These are phyloP conservation scores for Polypterus senegalus DNA, from an alignment of 2,113 vertebrate genomes.

Conservation along the genomic window DNA sequence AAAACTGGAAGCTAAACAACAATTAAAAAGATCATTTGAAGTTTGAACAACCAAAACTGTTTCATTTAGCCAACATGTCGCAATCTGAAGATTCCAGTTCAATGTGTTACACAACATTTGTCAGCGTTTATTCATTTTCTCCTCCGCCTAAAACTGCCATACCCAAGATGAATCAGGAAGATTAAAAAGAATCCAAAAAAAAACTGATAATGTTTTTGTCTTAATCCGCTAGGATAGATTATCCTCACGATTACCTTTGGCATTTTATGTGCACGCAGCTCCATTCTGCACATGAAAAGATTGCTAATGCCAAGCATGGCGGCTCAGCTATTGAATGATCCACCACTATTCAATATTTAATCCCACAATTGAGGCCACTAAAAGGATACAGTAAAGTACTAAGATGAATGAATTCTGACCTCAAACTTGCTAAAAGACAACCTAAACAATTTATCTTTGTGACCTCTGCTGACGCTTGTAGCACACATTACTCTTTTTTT, in stretches of 20 bases:
- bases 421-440: conserved; percentile 79
- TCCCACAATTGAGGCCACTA: conserved; percentile 73
- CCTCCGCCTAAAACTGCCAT: conserved; percentile 50
- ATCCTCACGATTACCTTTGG: conserved; percentile 52
- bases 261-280: conserved; percentile 38
- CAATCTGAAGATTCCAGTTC: conserved; percentile 2
- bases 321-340: conserved; percentile 55
- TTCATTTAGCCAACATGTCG: no score
- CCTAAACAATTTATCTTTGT: conserved; percentile 81
- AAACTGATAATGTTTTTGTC: conserved; percentile 54
- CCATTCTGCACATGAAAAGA: conserved; percentile 46
- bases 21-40: no score
- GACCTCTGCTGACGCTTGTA: conserved; percentile 48
- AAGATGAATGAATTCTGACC: conserved; percentile 88
- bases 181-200: conserved; percentile 30
- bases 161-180: conserved; percentile 50
- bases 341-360: conserved; percentile 73
- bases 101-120: conserved; percentile 25
- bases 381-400: conserved; percentile 75
- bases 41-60: no score
- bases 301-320: conserved; percentile 44
- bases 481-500: conserved; percentile 54
- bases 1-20: no score
- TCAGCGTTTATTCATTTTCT: conserved; percentile 11
- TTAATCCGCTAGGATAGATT: conserved; percentile 58